Evolutionary conservation across 2,888 invertebrate genomes (phyloP).

Genomic region (Latrodectus hesperus): DNA sequence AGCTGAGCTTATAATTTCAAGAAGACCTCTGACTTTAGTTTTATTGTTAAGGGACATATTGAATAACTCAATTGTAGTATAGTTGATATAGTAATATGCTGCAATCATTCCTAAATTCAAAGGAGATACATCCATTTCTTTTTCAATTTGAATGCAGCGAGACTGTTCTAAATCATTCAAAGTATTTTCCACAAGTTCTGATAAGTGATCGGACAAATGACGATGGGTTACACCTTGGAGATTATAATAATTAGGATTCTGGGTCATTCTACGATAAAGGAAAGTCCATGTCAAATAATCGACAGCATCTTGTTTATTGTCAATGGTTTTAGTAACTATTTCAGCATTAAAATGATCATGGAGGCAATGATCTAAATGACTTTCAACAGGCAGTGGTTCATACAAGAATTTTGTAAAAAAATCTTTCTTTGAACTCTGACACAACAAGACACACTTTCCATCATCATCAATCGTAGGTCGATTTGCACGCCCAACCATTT

Average conservation of each 20-base stretch:
- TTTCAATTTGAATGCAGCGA: conserved; percentile 94
- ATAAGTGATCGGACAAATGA: conserved; percentile 97
- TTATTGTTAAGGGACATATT: conserved; percentile 96
- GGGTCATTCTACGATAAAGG: conserved; percentile 94
- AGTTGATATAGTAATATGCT: conserved; percentile 99
- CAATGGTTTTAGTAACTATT: conserved; percentile 99
- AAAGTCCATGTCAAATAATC: conserved; percentile 99
- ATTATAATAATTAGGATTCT: conserved; percentile 99
- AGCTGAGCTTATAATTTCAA: conserved; percentile 98
- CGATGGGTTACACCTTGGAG: conserved; percentile 95
- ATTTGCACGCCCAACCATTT: conserved; percentile 98
- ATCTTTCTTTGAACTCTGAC: conserved; percentile 97
- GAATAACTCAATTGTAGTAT: conserved; percentile 98
- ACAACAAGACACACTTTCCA: conserved; percentile 94
- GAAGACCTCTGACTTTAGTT: conserved; percentile 95
- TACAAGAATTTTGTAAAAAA: conserved; percentile 98
- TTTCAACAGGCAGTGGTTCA: conserved; percentile 97
- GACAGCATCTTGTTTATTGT: conserved; percentile 99
- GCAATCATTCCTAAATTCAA: conserved; percentile 99
- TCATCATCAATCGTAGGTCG: conserved; percentile 93
- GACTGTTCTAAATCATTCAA: conserved; percentile 95
- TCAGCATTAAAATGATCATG: conserved; percentile 99
- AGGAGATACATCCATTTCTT: conserved; percentile 97
- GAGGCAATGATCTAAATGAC: conserved; percentile 96
- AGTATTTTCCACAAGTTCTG: conserved; percentile 97